Conservation (phyloP, 2,797 vertebrate species). For the Alcedo quadribrachys region DNA sequence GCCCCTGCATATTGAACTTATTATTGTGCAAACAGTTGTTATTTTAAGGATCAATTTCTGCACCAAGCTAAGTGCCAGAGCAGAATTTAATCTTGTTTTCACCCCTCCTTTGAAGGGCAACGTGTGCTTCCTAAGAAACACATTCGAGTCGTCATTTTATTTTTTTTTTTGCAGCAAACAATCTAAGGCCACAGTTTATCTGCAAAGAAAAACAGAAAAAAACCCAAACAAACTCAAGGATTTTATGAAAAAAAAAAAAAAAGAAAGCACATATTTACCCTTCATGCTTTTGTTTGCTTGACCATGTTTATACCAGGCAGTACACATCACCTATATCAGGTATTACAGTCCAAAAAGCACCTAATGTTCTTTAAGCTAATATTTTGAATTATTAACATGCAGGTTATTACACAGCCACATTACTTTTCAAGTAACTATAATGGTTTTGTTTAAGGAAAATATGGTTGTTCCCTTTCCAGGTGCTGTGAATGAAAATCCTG, state of each 20-base stretch:
- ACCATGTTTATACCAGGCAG: slow-evolving; percentile 15
- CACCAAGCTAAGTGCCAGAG: slow-evolving; percentile 45
- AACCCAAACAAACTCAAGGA: background rate
- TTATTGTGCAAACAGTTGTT: slow-evolving; percentile 74
- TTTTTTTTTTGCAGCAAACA: slow-evolving; percentile 67
- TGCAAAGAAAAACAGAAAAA: slow-evolving; percentile 37
- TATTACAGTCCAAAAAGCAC: slow-evolving; percentile 42
- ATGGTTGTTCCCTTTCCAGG: slow-evolving; percentile 40
- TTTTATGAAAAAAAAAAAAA: background rate
- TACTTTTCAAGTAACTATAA: slow-evolving; percentile 48
- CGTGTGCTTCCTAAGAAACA: slow-evolving; percentile 53
- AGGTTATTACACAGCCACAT: slow-evolving; percentile 25
- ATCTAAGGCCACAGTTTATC: slow-evolving; percentile 78
- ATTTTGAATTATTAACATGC: slow-evolving; percentile 50
- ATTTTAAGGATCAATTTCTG: slow-evolving; percentile 66
- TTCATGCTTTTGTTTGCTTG: slow-evolving; percentile 49
- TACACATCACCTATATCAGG: slow-evolving; percentile 19
- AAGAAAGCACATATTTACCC: slow-evolving; percentile 34
- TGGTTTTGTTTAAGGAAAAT: background rate
- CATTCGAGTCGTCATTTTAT: slow-evolving; percentile 29
- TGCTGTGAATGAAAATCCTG: background rate
- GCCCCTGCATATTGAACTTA: slow-evolving; percentile 67
- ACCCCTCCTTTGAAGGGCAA: slow-evolving; percentile 35
- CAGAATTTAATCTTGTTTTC: slow-evolving; percentile 55
- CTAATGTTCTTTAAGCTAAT: slow-evolving; percentile 5